A percentile compares a stretch with the other conserved stretches of the same genome.
Evolutionary conservation across 2,888 invertebrate species (phyloP).

Genomic region (Philereme transversata): DNA sequence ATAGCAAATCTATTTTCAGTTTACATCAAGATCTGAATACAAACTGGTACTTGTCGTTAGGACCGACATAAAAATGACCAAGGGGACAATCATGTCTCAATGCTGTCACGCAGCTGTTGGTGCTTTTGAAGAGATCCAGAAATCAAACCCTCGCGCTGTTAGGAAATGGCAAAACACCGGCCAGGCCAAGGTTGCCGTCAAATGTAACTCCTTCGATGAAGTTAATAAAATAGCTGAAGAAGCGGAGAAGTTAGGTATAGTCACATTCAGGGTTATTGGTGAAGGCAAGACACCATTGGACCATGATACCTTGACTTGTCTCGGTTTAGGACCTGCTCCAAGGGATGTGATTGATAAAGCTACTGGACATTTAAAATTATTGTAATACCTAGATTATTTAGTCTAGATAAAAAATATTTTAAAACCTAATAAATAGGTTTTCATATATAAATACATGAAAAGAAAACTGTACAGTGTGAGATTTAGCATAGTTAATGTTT

Average conservation of each 20-base stretch:
- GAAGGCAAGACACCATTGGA: constrained; percentile 95
- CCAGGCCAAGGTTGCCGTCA: constrained; percentile 92
- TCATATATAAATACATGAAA: too few relatives aligned
- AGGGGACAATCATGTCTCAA: constrained; percentile 95
- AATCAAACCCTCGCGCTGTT: constrained; percentile 82
- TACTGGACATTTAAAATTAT: constrained; percentile 92
- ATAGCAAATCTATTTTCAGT: constrained; percentile 41
- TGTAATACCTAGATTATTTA: constrained; percentile 68
- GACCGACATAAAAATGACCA: constrained; percentile 95
- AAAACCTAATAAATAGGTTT: too few relatives aligned
- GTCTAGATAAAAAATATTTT: background rate
- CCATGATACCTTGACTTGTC: constrained; percentile 92
- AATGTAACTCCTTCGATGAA: constrained; percentile 88
- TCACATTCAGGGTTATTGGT: constrained; percentile 89
- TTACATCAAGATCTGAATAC: constrained; percentile 75
- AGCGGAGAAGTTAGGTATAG: constrained; percentile 86
- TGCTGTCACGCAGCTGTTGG: constrained; percentile 94
- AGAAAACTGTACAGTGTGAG: too few relatives aligned
- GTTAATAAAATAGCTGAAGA: constrained; percentile 85
- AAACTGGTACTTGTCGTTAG: constrained; percentile 93
- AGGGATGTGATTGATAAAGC: constrained; percentile 88
- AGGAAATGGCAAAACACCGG: constrained; percentile 85
- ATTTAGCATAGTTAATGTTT: too few relatives aligned
- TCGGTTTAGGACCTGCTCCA: constrained; percentile 94
- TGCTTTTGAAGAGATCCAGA: constrained; percentile 87